A percentile compares a stretch with the other conserved stretches of the same genome.
phyloP scores from a whole-genome alignment of 2,797 vertebrate species.

The Miichthys miiuy region DNA sequence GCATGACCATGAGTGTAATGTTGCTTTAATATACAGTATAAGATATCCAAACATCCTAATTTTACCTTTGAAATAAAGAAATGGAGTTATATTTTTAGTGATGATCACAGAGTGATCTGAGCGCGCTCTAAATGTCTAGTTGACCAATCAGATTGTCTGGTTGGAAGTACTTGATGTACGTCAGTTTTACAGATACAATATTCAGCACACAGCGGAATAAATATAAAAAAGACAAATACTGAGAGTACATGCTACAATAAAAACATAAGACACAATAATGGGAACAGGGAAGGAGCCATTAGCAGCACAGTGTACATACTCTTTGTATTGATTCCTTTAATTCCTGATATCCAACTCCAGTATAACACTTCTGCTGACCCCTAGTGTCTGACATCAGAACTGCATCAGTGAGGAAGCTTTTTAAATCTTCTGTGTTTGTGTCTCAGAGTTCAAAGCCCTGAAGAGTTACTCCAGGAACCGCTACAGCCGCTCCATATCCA shows the following conservation, averaged over 20 bases:
- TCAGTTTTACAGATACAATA: background rate
- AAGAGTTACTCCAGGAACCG: slow-evolving; percentile 90
- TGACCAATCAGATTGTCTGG: too few species aligned
- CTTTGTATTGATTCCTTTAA: background rate
- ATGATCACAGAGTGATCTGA: too few species aligned
- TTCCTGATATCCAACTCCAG: background rate
- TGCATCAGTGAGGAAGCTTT: background rate
- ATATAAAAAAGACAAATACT: background rate
- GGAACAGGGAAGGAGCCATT: background rate
- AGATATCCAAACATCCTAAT: too few species aligned
- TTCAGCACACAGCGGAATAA: background rate
- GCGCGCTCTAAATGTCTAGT: too few species aligned
- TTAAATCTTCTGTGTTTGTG: slow-evolving; percentile 11
- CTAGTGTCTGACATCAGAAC: slow-evolving; percentile 32
- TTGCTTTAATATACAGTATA: too few species aligned
- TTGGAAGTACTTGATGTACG: too few species aligned
- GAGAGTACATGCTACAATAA: background rate
- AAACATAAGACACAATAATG: background rate
- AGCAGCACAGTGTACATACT: background rate
- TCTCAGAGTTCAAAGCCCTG: slow-evolving; percentile 89
- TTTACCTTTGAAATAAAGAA: too few species aligned
- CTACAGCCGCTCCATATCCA: slow-evolving; percentile 86
- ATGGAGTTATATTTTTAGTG: too few species aligned
- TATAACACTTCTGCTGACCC: slow-evolving; percentile 29
- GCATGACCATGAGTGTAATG: too few species aligned